phyloP scores from a whole-genome alignment of 2,113 vertebrate species.

The Ancistrus triradiatus region DNA sequence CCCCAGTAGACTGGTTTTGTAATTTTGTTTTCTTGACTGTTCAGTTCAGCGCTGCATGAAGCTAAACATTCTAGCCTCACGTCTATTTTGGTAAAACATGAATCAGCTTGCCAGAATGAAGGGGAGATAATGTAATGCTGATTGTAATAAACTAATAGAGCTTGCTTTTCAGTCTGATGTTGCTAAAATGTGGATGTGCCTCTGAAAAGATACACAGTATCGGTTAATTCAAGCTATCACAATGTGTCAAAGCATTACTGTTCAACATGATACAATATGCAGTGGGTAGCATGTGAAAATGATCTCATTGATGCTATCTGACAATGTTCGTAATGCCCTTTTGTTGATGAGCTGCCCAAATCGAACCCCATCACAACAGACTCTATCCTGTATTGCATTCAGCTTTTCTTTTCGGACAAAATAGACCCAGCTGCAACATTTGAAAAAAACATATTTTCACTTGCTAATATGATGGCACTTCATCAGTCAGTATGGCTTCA shows the following conservation, averaged over 20 bases:
- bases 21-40: constrained; percentile 31
- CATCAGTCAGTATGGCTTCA: constrained; percentile 30
- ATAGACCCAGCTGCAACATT: constrained; percentile 21
- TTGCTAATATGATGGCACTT: constrained; percentile 39
- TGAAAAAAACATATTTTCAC: constrained; percentile 27
- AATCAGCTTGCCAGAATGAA: constrained; percentile 23
- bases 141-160: constrained; percentile 17
- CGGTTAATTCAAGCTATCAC: not conserved
- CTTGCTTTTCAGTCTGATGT: not conserved
- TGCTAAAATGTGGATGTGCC: not conserved
- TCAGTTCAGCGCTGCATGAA: constrained; percentile 24
- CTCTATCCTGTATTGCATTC: not conserved
- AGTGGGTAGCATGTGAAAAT: constrained; percentile 4
- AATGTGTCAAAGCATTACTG: not conserved
- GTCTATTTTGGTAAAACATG: constrained; percentile 16
- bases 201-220: not conserved
- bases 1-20: not conserved
- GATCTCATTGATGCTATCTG: constrained; percentile 16
- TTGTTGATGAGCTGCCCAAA: constrained; percentile 17
- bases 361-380: not conserved
- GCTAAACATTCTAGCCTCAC: not conserved
- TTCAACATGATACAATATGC: not conserved
- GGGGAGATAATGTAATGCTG: constrained; percentile 13
- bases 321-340: constrained; percentile 6
- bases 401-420: not conserved